A percentile compares a stretch with the other conserved stretches of the same genome.
phyloP scores from a whole-genome alignment of 2,113 vertebrate genomes.

The Neodontobutis hainanensis region DNA sequence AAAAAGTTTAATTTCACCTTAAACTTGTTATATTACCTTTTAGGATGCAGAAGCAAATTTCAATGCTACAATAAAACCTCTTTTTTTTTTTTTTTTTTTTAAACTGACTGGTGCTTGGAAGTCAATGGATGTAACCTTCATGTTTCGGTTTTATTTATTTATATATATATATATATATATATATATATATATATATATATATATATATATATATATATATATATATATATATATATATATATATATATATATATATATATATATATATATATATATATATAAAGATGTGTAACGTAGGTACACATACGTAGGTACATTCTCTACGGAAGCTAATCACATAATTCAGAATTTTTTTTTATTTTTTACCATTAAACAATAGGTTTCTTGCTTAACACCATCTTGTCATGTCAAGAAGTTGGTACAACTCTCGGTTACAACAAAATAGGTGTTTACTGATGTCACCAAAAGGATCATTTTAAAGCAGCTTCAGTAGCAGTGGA shows the following conservation, averaged over 20 bases:
- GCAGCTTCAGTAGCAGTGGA: conserved; percentile 43
- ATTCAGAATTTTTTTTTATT: background rate
- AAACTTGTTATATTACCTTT: background rate
- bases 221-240: too few species aligned
- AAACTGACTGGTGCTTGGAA: conserved; percentile 15
- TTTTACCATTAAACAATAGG: background rate
- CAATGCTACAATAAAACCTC: conserved; percentile 44
- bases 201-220: too few species aligned
- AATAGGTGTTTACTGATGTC: background rate
- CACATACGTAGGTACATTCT: background rate
- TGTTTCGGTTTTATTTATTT: conserved; percentile 26
- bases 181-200: too few species aligned
- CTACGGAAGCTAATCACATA: background rate
- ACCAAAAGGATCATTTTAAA: conserved; percentile 57
- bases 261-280: too few species aligned
- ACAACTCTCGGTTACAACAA: background rate
- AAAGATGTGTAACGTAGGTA: background rate
- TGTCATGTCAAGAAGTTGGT: background rate
- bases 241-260: too few species aligned
- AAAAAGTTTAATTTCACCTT: background rate
- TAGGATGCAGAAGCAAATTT: conserved; percentile 7
- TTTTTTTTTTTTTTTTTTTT: background rate
- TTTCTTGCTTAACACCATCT: background rate
- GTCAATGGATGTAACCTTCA: background rate
- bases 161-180: too few species aligned